Evolutionary conservation across 1,140 invertebrate genomes (phyloP).

Genomic region (Drosophila yakuba): DNA sequence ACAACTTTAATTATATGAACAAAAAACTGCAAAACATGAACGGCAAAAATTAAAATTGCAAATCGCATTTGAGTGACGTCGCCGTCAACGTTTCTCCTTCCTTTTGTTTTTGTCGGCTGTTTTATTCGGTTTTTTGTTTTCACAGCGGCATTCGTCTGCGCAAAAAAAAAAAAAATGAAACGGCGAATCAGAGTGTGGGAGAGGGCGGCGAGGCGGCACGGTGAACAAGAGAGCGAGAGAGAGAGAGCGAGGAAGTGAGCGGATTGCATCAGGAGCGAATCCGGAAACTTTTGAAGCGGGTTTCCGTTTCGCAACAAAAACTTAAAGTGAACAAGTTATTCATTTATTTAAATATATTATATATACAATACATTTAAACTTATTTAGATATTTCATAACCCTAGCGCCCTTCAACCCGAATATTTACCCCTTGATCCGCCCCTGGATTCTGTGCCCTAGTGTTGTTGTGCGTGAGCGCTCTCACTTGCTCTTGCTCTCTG

Average conservation of each 20-base stretch:
- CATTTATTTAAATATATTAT: too few species aligned
- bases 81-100: conserved; percentile 34
- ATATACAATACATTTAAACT: too few species aligned
- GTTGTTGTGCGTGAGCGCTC: conserved; percentile 17
- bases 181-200: background rate
- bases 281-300: too few species aligned
- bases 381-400: background rate
- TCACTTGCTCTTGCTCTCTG: conserved; percentile 4
- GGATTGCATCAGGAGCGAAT: conserved; percentile 4
- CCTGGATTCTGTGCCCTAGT: background rate
- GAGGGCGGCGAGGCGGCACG: background rate
- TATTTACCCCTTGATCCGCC: background rate
- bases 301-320: too few species aligned
- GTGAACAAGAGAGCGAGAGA: background rate
- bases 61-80: conserved; percentile 55
- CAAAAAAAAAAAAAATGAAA: conserved; percentile 28
- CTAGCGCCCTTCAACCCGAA: background rate
- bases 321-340: too few species aligned
- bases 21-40: conserved; percentile 31
- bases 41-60: conserved; percentile 75
- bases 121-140: conserved; percentile 83
- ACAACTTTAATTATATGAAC: conserved; percentile 75
- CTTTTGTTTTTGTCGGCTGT: conserved; percentile 79
- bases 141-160: conserved; percentile 76
- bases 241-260: too few species aligned